Evolutionary conservation across 2,797 vertebrate genomes (phyloP).

Genomic region (Hydrophis major): DNA sequence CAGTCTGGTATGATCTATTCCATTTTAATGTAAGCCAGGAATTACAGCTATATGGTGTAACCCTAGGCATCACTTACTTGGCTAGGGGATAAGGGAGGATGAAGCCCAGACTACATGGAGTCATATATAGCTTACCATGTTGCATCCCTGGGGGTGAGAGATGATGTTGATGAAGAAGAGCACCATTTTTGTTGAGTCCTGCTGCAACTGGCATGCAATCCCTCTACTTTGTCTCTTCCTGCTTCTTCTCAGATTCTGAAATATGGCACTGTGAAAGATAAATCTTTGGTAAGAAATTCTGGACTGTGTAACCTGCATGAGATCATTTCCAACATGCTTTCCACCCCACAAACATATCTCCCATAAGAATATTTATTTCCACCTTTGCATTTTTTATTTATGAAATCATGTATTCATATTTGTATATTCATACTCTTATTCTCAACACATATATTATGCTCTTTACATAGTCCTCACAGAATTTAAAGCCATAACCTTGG

Average conservation of each 20-base stretch:
- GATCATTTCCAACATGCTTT: not conserved
- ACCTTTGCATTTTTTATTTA: not conserved
- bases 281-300: conserved; percentile 4
- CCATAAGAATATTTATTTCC: not conserved
- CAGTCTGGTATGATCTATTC: not conserved
- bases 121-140: not conserved
- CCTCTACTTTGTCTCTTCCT: not conserved
- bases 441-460: not conserved
- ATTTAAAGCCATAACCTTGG: not conserved
- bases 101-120: not conserved
- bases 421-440: not conserved
- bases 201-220: not conserved
- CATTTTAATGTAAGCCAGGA: not conserved
- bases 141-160: not conserved
- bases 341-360: not conserved
- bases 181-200: not conserved
- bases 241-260: not conserved
- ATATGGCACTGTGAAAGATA: not conserved
- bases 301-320: not conserved
- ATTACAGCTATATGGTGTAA: not conserved
- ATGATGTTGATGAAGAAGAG: not conserved
- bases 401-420: not conserved
- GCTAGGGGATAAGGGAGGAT: not conserved
- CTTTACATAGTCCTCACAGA: not conserved
- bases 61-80: not conserved